Evolutionary conservation across 2,113 vertebrate species (phyloP).

Genomic region (Lonchura striata): DNA sequence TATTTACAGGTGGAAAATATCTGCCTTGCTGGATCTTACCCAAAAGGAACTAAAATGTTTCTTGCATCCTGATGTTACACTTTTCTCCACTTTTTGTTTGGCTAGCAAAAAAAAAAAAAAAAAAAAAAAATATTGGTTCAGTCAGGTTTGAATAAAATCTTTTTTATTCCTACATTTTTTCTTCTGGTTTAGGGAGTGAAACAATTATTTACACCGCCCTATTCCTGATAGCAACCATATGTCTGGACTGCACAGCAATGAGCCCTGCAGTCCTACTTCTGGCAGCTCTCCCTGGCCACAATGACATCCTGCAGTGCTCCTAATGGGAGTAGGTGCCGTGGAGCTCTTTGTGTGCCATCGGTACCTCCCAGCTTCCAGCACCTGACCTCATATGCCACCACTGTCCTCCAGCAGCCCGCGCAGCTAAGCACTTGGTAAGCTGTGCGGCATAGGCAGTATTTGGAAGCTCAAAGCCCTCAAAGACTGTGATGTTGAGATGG

Average conservation of each 20-base stretch:
- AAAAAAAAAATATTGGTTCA: neutral
- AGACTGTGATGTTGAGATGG: neutral
- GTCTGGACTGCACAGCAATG: constrained; percentile 36
- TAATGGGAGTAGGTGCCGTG: constrained; percentile 9
- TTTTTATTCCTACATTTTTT: neutral
- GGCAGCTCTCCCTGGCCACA: constrained; percentile 38
- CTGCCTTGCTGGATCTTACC: constrained; percentile 33
- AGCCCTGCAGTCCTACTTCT: constrained; percentile 35
- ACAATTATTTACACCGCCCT: constrained; percentile 32
- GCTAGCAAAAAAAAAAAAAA: neutral
- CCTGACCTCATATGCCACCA: neutral
- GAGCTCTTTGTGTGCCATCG: neutral
- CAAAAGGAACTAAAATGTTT: constrained; percentile 38
- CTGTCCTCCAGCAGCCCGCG: neutral
- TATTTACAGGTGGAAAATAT: constrained; percentile 66
- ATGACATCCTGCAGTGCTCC: neutral
- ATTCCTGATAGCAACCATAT: constrained; percentile 55
- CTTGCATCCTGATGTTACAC: neutral
- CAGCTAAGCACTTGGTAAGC: neutral
- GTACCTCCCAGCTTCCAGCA: neutral
- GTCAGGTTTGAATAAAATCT: neutral
- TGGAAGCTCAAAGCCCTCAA: neutral
- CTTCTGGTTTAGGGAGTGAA: constrained; percentile 41
- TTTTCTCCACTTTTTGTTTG: neutral
- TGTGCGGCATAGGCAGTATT: neutral